Evolutionary conservation across 2,888 invertebrate species (phyloP), one percentile per base, ranked within the genome.

Genomic region (Drosophila mettleri): DNA sequence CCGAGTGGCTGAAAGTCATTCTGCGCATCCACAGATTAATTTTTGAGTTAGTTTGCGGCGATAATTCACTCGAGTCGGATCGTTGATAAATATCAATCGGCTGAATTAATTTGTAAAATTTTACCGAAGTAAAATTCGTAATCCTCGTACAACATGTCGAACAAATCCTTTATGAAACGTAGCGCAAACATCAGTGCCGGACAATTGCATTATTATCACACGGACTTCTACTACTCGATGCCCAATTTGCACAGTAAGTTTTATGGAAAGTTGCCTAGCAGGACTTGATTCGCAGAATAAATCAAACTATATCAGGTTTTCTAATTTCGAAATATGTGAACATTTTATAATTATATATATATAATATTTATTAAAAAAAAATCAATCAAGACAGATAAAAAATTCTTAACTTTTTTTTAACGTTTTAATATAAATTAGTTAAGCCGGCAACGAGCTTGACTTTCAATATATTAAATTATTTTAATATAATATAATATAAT

Each of bases 161-260:
- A 64, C 10, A 84, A 78, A 38, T 59, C 74, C 8, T 52, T 66
- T n/a, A 64, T 76, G 39, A 82, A 76, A 24, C 64, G 69, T n/a
- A 60, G 49, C 24, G 67, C 75, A 5, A 78, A 78, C 8, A 75
- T 74, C 4, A 89, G 79, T 63, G 76, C 89, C 12, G 84, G 89
- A n/a, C 82, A 89, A 41, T 74, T 90, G 69, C 93, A 94, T 76
- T 93, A 93, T 45, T 90, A 90, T 80, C 91, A 90, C 33, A 89
- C 91, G 67, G 91, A 91, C 65, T 89, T 90, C 39, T 91, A 90
- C 52, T 88, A 91, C 53, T 91, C 91, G 9, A 90, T 90, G 89
- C 89, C 91, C 9, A 85, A 90, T 59, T 61, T 91, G 18, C 71
- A 71, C 53, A 89, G 90, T 90, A 77, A 90, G 90, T 89, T 36